phyloP scores from a whole-genome alignment of 2,113 vertebrate genomes.

The Cygnus atratus region DNA sequence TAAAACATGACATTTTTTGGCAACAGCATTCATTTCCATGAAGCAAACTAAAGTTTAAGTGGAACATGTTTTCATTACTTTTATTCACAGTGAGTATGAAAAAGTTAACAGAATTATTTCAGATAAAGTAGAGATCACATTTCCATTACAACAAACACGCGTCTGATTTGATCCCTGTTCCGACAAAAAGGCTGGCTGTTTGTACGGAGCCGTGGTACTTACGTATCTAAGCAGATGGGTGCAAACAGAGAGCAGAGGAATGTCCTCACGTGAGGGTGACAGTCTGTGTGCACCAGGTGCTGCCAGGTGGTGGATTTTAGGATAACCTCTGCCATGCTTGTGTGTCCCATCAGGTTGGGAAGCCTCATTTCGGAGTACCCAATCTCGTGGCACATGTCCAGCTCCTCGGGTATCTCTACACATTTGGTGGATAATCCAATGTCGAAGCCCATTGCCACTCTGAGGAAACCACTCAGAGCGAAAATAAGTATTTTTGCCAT shows the following conservation, averaged over 20 bases:
- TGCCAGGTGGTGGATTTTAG: conserved; percentile 84
- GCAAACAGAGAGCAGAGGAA: conserved; percentile 89
- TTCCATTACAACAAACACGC: not conserved
- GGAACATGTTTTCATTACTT: not conserved
- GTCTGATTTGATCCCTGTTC: not conserved
- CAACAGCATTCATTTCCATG: not conserved
- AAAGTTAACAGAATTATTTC: not conserved
- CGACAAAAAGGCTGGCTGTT: not conserved
- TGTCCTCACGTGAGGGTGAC: conserved; percentile 83
- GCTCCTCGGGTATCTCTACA: conserved; percentile 83
- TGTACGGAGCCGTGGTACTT: conserved; percentile 59
- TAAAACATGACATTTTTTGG: not conserved
- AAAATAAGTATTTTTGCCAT: conserved; percentile 11
- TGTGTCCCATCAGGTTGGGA: conserved; percentile 90
- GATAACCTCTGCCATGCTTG: conserved; percentile 82
- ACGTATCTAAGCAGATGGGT: conserved; percentile 89
- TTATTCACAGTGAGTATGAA: not conserved
- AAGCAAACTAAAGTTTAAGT: not conserved
- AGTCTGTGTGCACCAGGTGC: conserved; percentile 79
- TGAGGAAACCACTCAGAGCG: not conserved
- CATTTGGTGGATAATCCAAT: conserved; percentile 88
- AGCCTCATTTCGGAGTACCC: conserved; percentile 90
- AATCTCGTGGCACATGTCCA: conserved; percentile 83
- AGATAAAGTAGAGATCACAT: not conserved
- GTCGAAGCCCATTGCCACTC: conserved; percentile 75